A percentile compares a stretch with the other conserved stretches of the same genome.
phyloP scores from a whole-genome alignment of 2,888 invertebrate genomes.

The Macaria liturata region DNA sequence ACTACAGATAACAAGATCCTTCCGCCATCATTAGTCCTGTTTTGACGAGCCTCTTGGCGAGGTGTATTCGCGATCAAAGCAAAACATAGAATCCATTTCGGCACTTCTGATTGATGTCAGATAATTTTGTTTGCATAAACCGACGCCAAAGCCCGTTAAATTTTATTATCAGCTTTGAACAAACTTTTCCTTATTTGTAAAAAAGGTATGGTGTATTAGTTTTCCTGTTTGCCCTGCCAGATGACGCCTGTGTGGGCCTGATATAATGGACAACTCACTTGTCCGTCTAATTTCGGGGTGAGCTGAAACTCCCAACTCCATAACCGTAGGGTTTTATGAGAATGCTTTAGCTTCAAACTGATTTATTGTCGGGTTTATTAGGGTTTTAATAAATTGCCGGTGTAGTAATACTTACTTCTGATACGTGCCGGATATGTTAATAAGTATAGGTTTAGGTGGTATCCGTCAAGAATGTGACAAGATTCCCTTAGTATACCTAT shows the following conservation, averaged over 20 bases:
- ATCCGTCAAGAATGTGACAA: too few relatives aligned
- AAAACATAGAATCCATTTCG: conserved; percentile 20
- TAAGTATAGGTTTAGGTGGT: not conserved
- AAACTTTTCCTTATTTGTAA: conserved; percentile 33
- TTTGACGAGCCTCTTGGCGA: conserved; percentile 11
- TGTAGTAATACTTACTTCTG: conserved; percentile 4
- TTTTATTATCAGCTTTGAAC: conserved; percentile 33
- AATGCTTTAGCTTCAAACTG: conserved; percentile 25
- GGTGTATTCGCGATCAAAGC: conserved; percentile 17
- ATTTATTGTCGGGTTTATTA: conserved; percentile 24
- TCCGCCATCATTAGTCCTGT: conserved; percentile 10
- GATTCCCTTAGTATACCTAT: too few relatives aligned
- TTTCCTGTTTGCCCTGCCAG: conserved; percentile 38
- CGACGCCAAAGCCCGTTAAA: conserved; percentile 28
- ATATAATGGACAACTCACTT: conserved; percentile 31
- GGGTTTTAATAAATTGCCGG: conserved; percentile 21
- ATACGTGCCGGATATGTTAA: conserved; percentile 6
- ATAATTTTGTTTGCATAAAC: conserved; percentile 29
- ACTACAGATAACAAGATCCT: conserved; percentile 2
- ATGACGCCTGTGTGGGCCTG: conserved; percentile 32
- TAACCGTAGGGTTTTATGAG: conserved; percentile 26
- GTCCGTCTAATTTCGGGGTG: conserved; percentile 35
- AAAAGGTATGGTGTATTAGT: conserved; percentile 30
- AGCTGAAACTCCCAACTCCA: conserved; percentile 19
- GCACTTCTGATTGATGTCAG: conserved; percentile 22